phyloP scores from a whole-genome alignment of 2,797 vertebrate genomes.

The Enteromius fasciolatus region DNA sequence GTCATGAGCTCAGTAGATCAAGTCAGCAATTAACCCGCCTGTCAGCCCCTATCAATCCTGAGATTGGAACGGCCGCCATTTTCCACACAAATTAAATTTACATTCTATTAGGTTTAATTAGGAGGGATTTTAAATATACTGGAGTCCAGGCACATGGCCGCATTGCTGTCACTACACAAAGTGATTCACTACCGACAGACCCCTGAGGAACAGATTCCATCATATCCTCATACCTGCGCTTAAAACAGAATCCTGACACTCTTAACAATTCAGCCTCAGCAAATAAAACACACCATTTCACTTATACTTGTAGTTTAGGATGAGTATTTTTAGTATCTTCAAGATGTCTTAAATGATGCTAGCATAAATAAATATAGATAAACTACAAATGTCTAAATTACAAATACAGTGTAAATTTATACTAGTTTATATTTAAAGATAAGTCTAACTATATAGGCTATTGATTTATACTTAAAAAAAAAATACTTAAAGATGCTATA shows the following conservation, averaged over 20 bases:
- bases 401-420: neutral
- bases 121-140: constrained; percentile 86
- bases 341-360: neutral
- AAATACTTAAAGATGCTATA: no score
- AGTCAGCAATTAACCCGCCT: constrained; percentile 83
- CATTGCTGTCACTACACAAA: constrained; percentile 69
- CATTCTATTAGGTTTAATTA: constrained; percentile 87
- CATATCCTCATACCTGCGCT: neutral
- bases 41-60: constrained; percentile 81
- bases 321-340: neutral
- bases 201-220: constrained; percentile 19
- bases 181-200: constrained; percentile 70
- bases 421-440: no score
- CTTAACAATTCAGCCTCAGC: neutral
- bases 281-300: neutral
- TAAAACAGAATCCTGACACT: neutral
- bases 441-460: no score
- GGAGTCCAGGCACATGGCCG: constrained; percentile 74
- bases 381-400: neutral
- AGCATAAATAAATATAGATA: neutral
- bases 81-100: constrained; percentile 84
- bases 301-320: no score
- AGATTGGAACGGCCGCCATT: constrained; percentile 73
- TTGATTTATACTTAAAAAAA: no score
- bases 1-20: constrained; percentile 83